phyloP scores from a whole-genome alignment of 1,140 invertebrate genomes.

The Hyles vespertilio region DNA sequence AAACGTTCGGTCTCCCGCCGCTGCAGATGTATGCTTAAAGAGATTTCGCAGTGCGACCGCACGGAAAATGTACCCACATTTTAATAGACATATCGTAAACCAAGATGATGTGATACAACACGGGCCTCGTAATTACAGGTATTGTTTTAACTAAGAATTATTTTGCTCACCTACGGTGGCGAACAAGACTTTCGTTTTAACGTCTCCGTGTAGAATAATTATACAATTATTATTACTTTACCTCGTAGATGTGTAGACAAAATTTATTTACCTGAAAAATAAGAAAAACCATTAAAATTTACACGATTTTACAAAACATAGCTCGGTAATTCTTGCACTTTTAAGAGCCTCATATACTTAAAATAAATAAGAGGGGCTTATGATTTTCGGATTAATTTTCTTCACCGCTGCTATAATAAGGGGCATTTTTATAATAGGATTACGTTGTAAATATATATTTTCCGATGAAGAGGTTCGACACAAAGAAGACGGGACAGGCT shows the following conservation, averaged over 20 bases:
- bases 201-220: constrained; percentile 11
- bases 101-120: constrained; percentile 1
- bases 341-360: too few relatives aligned
- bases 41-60: constrained; percentile 25
- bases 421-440: constrained; percentile 26
- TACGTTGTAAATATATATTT: constrained; percentile 23
- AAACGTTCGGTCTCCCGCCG: constrained; percentile 21
- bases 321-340: too few relatives aligned
- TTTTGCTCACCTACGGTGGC: constrained; percentile 2
- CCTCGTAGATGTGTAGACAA: neutral
- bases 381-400: constrained; percentile 26
- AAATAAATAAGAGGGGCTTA: too few relatives aligned
- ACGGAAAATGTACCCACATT: neutral
- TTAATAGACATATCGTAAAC: too few relatives aligned
- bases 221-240: constrained; percentile 10
- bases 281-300: too few relatives aligned
- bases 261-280: constrained; percentile 3
- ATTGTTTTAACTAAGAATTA: constrained; percentile 16
- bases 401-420: constrained; percentile 13
- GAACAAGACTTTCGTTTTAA: constrained; percentile 23
- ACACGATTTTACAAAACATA: neutral
- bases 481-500: constrained; percentile 19
- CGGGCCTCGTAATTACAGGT: too few relatives aligned
- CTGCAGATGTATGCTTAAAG: constrained; percentile 37
- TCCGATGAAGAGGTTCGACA: constrained; percentile 21